phyloP scores from a whole-genome alignment of 23 tunicate genomes.

The Pegea sp. region DNA sequence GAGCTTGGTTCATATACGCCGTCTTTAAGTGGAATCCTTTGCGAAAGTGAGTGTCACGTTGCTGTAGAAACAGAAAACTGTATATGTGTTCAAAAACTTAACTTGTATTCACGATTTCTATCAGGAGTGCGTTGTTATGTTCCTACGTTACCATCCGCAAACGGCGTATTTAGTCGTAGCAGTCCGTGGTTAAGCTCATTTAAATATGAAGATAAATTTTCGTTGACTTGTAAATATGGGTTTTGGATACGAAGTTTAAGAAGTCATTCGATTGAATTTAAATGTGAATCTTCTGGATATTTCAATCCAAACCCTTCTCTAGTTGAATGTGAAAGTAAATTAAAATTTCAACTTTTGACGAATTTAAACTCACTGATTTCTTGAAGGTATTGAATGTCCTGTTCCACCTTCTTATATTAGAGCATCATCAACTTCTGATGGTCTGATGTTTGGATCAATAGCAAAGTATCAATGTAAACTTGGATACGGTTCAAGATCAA shows the following conservation, averaged over 20 bases:
- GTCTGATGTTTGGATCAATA: constrained; percentile 2
- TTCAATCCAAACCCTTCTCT: constrained; percentile 38
- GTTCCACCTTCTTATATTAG: constrained; percentile 7
- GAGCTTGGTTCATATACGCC: too few species aligned
- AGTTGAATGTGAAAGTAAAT: constrained; percentile 28
- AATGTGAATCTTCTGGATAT: constrained; percentile 10
- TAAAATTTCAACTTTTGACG: background rate
- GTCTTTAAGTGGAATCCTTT: background rate
- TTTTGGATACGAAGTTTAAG: constrained; percentile 41
- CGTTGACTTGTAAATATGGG: too few species aligned
- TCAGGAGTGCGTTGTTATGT: too few species aligned
- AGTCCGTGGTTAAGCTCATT: too few species aligned
- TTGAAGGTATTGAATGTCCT: constrained; percentile 38
- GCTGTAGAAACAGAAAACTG: too few species aligned
- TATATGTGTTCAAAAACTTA: too few species aligned
- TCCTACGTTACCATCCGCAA: too few species aligned
- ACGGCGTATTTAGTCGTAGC: too few species aligned
- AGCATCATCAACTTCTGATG: constrained; percentile 6
- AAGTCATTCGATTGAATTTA: constrained; percentile 6
- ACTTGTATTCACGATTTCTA: too few species aligned
- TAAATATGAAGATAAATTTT: too few species aligned
- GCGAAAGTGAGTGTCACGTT: constrained; percentile 9
- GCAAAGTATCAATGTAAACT: constrained; percentile 14
- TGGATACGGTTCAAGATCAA: constrained; percentile 15
- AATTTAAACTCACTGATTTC: constrained; percentile 1